Percentiles rank a stretch among this genome's conserved stretches.
Evolutionary conservation across 1,140 invertebrate species (phyloP).

Genomic region (Drosophila mojavensis): DNA sequence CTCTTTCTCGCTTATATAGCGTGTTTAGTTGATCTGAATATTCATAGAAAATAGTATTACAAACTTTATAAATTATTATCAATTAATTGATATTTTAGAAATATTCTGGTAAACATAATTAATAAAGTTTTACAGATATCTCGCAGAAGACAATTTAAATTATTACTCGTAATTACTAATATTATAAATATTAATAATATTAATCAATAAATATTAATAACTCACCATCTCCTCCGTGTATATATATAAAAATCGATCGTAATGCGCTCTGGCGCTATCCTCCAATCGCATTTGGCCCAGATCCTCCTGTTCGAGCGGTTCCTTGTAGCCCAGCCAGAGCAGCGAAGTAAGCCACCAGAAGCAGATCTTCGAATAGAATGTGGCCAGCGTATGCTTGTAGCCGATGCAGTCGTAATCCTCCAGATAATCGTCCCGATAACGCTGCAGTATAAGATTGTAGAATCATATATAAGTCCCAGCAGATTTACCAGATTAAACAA

Average conservation of each 20-base stretch:
- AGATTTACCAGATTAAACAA: constrained; percentile 8
- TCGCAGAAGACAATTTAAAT: too few relatives aligned
- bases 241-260: constrained; percentile 81
- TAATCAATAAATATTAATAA: background rate
- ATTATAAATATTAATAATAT: background rate
- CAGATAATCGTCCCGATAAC: constrained; percentile 71
- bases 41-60: too few relatives aligned
- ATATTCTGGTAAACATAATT: too few relatives aligned
- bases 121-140: too few relatives aligned
- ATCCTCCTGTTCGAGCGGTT: constrained; percentile 88
- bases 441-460: constrained; percentile 39
- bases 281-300: constrained; percentile 89
- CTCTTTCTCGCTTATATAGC: too few relatives aligned
- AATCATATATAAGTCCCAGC: background rate
- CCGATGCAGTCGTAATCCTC: constrained; percentile 77
- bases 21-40: too few relatives aligned
- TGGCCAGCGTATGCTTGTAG: constrained; percentile 86
- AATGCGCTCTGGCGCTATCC: constrained; percentile 84
- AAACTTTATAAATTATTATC: too few relatives aligned
- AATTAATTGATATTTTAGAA: background rate
- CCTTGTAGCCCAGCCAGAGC: constrained; percentile 87
- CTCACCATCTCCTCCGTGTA: constrained; percentile 77
- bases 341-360: constrained; percentile 91
- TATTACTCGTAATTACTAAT: background rate
- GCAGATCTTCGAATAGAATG: constrained; percentile 89